Percentiles rank a stretch among this genome's conserved stretches.
phyloP scores from a whole-genome alignment of 2,113 vertebrate species.

The Nothobranchius furzeri region DNA sequence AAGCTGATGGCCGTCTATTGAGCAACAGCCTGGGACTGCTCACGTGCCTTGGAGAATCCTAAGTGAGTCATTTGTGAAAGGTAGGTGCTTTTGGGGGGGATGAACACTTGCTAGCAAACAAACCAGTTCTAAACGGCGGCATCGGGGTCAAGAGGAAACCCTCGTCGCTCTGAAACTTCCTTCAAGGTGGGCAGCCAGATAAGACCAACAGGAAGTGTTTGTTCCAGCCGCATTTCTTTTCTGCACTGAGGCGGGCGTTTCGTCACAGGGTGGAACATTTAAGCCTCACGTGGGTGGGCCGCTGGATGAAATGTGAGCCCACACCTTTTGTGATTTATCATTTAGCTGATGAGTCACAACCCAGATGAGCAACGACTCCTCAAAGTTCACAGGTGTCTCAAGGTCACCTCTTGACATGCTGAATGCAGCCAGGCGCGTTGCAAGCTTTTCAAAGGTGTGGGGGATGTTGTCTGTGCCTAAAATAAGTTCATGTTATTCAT shows the following conservation, averaged over 20 bases:
- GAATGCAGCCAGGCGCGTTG: not conserved
- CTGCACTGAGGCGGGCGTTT: conserved; percentile 16
- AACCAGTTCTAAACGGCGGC: too few species aligned
- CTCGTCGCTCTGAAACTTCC: not conserved
- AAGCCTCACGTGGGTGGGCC: conserved; percentile 24
- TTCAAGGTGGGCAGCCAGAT: conserved; percentile 36
- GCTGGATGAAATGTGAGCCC: conserved; percentile 12
- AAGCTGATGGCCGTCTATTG: not conserved
- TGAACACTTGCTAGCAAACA: not conserved
- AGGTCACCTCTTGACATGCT: not conserved
- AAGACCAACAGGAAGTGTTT: conserved; percentile 16
- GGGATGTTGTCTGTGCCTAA: too few species aligned
- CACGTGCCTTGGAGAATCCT: not conserved
- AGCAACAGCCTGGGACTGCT: too few species aligned
- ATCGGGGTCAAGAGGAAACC: conserved; percentile 24
- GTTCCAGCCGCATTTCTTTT: not conserved
- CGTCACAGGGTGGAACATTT: conserved; percentile 37
- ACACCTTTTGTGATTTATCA: conserved; percentile 24
- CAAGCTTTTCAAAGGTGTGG: too few species aligned
- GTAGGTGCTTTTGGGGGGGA: not conserved
- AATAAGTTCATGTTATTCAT: too few species aligned
- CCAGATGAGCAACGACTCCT: not conserved
- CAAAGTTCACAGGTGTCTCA: conserved; percentile 7
- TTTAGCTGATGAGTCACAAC: conserved; percentile 29
- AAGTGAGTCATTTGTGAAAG: not conserved